phyloP scores from a whole-genome alignment of 2,113 vertebrate species.

The Accipiter cooperii region DNA sequence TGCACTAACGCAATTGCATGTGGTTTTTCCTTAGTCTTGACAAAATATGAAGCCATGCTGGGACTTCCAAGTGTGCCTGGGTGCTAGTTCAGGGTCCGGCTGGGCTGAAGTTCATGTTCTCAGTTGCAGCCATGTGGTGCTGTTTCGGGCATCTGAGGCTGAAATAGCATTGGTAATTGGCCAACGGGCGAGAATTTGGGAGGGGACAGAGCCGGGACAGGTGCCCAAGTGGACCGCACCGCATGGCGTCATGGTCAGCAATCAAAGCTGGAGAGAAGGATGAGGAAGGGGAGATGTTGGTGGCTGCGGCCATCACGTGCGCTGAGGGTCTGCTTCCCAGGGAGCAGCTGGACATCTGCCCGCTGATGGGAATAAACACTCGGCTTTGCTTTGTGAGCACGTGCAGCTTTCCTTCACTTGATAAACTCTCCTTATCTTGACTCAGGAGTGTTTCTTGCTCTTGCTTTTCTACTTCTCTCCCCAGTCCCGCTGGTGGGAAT shows the following conservation, averaged over 20 bases:
- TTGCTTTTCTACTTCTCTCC: neutral
- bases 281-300: neutral
- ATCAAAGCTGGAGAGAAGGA: too few species aligned
- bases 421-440: neutral
- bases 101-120: too few species aligned
- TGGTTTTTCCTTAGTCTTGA: neutral
- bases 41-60: neutral
- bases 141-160: neutral
- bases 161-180: neutral
- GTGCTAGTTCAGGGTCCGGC: neutral
- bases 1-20: neutral
- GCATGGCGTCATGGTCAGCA: neutral
- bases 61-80: neutral
- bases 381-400: neutral
- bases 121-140: too few species aligned
- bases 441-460: neutral
- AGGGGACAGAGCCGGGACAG: too few species aligned
- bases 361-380: neutral
- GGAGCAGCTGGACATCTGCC: neutral
- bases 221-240: neutral
- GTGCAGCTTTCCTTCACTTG: neutral
- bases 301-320: accelerated
- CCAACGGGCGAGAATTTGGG: neutral
- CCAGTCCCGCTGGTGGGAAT: neutral
- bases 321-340: neutral